A percentile compares a stretch with the other conserved stretches of the same genome.
Conservation (phyloP, 23 tunicate genomes). For the Botrylloides violaceus region DNA sequence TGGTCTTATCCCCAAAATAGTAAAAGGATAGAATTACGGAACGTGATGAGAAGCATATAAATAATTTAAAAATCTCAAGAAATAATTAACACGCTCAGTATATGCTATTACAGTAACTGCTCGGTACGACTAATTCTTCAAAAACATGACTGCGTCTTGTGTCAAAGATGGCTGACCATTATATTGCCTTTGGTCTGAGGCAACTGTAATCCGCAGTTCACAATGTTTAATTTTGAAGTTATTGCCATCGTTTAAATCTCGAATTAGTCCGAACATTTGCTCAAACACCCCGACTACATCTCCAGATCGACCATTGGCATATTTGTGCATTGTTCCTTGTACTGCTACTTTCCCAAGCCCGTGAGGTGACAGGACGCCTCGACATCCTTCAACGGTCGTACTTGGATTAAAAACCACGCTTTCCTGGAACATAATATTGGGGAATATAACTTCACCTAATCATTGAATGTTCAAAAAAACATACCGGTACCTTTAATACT, state of each 20-base stretch:
- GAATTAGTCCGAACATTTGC: slow-evolving; percentile 27
- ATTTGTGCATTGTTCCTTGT: slow-evolving; percentile 33
- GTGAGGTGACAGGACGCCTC: slow-evolving; percentile 32
- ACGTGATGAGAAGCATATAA: too few species aligned
- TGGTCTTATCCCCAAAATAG: too few species aligned
- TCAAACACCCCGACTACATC: slow-evolving; percentile 25
- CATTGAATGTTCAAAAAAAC: neutral
- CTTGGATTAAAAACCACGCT: slow-evolving; percentile 36
- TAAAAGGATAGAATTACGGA: too few species aligned
- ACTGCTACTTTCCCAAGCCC: slow-evolving; percentile 55
- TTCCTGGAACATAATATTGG: too few species aligned
- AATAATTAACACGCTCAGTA: neutral
- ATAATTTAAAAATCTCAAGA: too few species aligned
- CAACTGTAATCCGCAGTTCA: slow-evolving; percentile 11
- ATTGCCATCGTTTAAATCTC: slow-evolving; percentile 24
- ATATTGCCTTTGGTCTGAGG: neutral
- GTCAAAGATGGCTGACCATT: neutral
- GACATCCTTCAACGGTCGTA: slow-evolving; percentile 42
- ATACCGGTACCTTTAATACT: slow-evolving; percentile 5
- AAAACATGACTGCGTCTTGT: slow-evolving; percentile 4
- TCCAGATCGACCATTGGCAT: neutral
- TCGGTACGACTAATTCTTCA: too few species aligned
- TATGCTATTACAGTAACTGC: neutral
- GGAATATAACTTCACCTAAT: neutral
- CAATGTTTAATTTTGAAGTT: slow-evolving; percentile 31